Evolutionary conservation across 2,888 invertebrate species (phyloP), one percentile per base, ranked within the genome.

Genomic region (Nineta flava): DNA sequence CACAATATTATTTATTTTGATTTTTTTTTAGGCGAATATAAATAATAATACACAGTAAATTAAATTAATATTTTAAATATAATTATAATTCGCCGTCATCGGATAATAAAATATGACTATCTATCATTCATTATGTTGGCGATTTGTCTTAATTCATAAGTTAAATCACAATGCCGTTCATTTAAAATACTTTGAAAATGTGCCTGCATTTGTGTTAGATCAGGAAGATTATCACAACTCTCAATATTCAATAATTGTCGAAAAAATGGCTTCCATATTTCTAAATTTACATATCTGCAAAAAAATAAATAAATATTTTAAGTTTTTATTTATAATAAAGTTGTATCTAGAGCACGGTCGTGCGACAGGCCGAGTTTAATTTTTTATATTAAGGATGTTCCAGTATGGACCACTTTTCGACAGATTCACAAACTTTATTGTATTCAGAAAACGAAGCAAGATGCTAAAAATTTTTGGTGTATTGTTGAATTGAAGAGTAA

Each of bases 231-330:
- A 50, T 77, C 75, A 62, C 87, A 87, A 52, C 83, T 81, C 17
- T 81, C 79, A 51, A 91, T 76, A 68, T 95, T 95, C 50, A 95
- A 70, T 53, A 93, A 68, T 32, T 77, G 76, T 38, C 80, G 77
- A 63, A 93, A 92, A 61, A 91, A 79, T 55, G 76, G 76, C 58
- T 82, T 81, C 91, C 92, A 92, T 51, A 83, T 68, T 52, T 73
- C 73, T 52, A 74, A 75, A 59, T 80, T 79, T 65, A 81, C 76
- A 62, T 83, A 83, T 68, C 81, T 81, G 63, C 38, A 68, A 68
- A 50, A 52, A 48, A 53, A 44, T 10, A n/a, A 26, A 26, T 26
- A 19, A n/a, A n/a, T n/a, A n/a, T n/a, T n/a, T n/a, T n/a, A n/a
- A n/a, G n/a, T n/a, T n/a, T n/a, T n/a, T n/a, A n/a, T n/a, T n/a